Percentiles rank a stretch among this genome's conserved stretches.
Evolutionary conservation across 2,797 vertebrate species (phyloP).

Genomic region (Siniperca obscura): DNA sequence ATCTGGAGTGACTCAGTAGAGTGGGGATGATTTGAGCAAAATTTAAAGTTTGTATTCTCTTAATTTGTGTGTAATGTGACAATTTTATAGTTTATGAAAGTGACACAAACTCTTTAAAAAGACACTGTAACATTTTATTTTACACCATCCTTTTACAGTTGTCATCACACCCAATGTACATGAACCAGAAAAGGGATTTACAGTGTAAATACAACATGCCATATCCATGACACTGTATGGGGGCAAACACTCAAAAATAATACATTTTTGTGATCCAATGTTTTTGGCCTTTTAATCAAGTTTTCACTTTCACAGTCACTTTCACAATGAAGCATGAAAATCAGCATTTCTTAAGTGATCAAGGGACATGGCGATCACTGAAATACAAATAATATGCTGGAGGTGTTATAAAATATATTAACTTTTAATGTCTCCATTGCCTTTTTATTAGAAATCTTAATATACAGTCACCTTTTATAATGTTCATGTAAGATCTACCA

Average conservation of each 20-base stretch:
- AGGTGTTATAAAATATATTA: slow-evolving; percentile 55
- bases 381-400: slow-evolving; percentile 34
- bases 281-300: slow-evolving; percentile 3
- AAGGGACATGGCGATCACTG: background rate
- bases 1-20: background rate
- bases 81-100: background rate
- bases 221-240: slow-evolving; percentile 21
- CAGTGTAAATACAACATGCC: slow-evolving; percentile 26
- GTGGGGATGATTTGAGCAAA: background rate
- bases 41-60: background rate
- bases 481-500: slow-evolving; percentile 62
- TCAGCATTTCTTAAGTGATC: background rate
- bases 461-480: slow-evolving; percentile 38
- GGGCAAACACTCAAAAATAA: background rate
- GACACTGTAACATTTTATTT: slow-evolving; percentile 65
- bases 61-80: background rate
- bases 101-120: background rate
- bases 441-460: slow-evolving; percentile 30
- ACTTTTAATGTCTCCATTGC: slow-evolving; percentile 24
- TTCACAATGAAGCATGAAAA: slow-evolving; percentile 9
- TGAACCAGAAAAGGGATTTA: slow-evolving; percentile 42
- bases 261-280: background rate
- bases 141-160: slow-evolving; percentile 32
- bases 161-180: slow-evolving; percentile 37
- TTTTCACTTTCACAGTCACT: background rate